Evolutionary conservation across 2,888 invertebrate species (phyloP).

Genomic region (Cordilura impudica): DNA sequence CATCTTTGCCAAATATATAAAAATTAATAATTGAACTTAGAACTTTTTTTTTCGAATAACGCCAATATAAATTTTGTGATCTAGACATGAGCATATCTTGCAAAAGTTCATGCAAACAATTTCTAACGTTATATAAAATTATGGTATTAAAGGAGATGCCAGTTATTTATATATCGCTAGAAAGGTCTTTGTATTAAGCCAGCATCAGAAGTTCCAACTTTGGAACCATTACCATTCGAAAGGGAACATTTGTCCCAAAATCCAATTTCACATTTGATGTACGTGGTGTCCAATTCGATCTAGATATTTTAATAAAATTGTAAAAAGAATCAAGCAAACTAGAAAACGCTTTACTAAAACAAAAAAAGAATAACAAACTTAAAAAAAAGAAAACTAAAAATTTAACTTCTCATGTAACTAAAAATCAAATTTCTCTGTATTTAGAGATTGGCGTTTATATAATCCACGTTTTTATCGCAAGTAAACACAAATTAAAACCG

Average conservation of each 20-base stretch:
- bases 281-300: too few relatives aligned
- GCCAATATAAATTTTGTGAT: neutral
- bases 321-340: constrained; percentile 6
- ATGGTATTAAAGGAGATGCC: too few relatives aligned
- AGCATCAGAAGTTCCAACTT: too few relatives aligned
- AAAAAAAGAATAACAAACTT: neutral
- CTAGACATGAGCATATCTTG: neutral
- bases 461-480: constrained; percentile 76
- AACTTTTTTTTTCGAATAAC: too few relatives aligned
- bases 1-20: too few relatives aligned
- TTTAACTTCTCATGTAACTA: constrained; percentile 23
- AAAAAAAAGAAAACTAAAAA: constrained; percentile 5
- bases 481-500: constrained; percentile 59
- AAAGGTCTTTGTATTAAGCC: too few relatives aligned
- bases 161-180: too few relatives aligned
- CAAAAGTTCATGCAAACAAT: neutral
- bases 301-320: too few relatives aligned
- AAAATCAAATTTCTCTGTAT: constrained; percentile 63
- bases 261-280: too few relatives aligned
- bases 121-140: neutral
- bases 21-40: too few relatives aligned
- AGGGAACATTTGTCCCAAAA: too few relatives aligned
- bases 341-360: neutral
- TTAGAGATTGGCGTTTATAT: constrained; percentile 77
- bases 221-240: too few relatives aligned